Percentiles rank a stretch among this genome's conserved stretches.
These are phyloP conservation scores for Spodoptera litura DNA, from an alignment of 1,140 invertebrate genomes.

Conservation along the genomic window DNA sequence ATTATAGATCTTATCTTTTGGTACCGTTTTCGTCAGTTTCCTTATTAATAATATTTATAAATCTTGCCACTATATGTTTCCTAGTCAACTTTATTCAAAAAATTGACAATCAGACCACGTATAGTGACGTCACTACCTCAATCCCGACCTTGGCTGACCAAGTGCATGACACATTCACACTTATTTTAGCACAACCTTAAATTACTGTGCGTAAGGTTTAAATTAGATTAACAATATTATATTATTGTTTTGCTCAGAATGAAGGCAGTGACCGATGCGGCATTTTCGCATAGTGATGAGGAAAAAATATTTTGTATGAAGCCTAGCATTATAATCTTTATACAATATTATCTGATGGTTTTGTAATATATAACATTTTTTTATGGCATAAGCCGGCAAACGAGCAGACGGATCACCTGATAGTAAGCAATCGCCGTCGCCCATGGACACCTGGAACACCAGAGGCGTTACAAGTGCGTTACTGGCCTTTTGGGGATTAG, in stretches of 20 bases:
- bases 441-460: too few relatives aligned
- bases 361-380: too few relatives aligned
- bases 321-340: conserved; percentile 1
- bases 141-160: conserved; percentile 25
- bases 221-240: not conserved
- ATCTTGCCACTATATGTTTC: too few relatives aligned
- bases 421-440: too few relatives aligned
- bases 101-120: conserved; percentile 1
- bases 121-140: conserved; percentile 19
- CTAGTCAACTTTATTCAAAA: not conserved
- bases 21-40: too few relatives aligned
- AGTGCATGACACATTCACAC: conserved; percentile 20
- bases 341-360: too few relatives aligned
- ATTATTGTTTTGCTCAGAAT: conserved; percentile 11
- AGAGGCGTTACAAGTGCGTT: too few relatives aligned
- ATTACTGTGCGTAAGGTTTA: not conserved
- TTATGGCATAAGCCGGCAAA: too few relatives aligned
- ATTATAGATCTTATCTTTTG: too few relatives aligned
- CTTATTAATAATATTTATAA: too few relatives aligned
- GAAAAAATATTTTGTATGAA: conserved; percentile 13
- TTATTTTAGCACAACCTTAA: not conserved
- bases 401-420: too few relatives aligned
- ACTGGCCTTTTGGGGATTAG: too few relatives aligned
- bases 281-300: conserved; percentile 35
- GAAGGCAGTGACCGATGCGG: conserved; percentile 26